These are phyloP conservation scores for Amblyopsis hoosieri DNA, from an alignment of 2,797 vertebrate genomes.

Conservation along the genomic window DNA sequence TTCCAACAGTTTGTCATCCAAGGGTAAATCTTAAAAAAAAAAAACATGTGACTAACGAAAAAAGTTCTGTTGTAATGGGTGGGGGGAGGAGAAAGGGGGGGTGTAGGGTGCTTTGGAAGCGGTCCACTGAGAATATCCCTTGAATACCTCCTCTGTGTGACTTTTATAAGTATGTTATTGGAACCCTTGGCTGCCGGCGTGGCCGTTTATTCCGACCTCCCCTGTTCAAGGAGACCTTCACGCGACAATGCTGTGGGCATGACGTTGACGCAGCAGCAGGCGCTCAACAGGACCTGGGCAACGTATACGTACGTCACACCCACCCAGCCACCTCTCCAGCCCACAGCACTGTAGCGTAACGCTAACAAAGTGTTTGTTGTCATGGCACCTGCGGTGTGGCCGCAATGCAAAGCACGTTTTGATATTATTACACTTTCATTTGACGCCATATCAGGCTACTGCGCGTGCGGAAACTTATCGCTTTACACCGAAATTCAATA, in stretches of 20 bases:
- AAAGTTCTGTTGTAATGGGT: slow-evolving; percentile 38
- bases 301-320: background rate
- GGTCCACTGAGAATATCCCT: slow-evolving; percentile 29
- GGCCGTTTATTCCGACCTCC: slow-evolving; percentile 66
- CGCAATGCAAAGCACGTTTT: background rate
- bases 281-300: slow-evolving; percentile 42
- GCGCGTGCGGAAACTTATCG: background rate
- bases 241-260: slow-evolving; percentile 53
- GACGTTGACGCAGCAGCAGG: slow-evolving; percentile 43
- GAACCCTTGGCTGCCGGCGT: slow-evolving; percentile 59
- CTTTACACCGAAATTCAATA: background rate
- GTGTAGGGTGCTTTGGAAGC: slow-evolving; percentile 28
- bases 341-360: slow-evolving; percentile 19
- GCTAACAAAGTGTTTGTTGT: too few relatives aligned
- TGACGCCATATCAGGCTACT: background rate
- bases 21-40: slow-evolving; percentile 36
- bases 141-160: slow-evolving; percentile 52
- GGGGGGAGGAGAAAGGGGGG: background rate
- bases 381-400: too few relatives aligned
- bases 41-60: slow-evolving; percentile 59
- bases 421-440: background rate
- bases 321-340: slow-evolving; percentile 27
- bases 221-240: slow-evolving; percentile 57
- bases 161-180: slow-evolving; percentile 44
- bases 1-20: slow-evolving; percentile 27